These are phyloP conservation scores for Sesia bembeciformis DNA, from an alignment of 2,888 invertebrate genomes.

Conservation along the genomic window DNA sequence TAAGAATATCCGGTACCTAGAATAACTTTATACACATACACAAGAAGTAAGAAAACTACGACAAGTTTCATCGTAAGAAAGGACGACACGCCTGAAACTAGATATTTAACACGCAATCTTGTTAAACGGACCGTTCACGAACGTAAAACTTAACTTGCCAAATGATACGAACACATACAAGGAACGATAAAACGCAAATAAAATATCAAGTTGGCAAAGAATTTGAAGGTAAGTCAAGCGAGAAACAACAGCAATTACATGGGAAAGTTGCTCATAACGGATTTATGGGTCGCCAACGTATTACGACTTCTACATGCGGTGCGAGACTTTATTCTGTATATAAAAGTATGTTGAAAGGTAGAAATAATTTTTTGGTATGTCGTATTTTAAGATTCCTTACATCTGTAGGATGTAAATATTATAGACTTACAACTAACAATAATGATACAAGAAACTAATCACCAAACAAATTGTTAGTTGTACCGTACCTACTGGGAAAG, in stretches of 20 bases:
- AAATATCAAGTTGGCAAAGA: neutral
- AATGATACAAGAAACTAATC: too few relatives aligned
- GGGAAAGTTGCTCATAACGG: conserved; percentile 20
- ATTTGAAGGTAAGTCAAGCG: conserved; percentile 14
- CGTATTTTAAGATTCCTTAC: too few relatives aligned
- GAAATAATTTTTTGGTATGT: too few relatives aligned
- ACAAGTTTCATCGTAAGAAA: neutral
- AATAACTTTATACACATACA: too few relatives aligned
- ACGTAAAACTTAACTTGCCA: neutral
- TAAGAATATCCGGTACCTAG: too few relatives aligned
- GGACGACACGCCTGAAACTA: neutral
- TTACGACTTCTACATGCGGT: neutral
- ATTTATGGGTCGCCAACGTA: conserved; percentile 22
- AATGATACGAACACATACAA: neutral
- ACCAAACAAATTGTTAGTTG: too few relatives aligned
- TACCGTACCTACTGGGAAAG: too few relatives aligned
- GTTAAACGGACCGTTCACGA: neutral
- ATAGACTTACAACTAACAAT: too few relatives aligned
- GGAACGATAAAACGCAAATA: neutral
- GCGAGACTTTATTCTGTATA: neutral
- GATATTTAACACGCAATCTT: neutral
- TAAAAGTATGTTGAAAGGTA: too few relatives aligned
- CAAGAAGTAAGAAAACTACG: too few relatives aligned
- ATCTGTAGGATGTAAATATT: too few relatives aligned
- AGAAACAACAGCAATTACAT: conserved; percentile 29